A percentile compares a stretch with the other conserved stretches of the same genome.
Conservation (phyloP, 2,888 invertebrate genomes). For the Torymus texanus region DNA sequence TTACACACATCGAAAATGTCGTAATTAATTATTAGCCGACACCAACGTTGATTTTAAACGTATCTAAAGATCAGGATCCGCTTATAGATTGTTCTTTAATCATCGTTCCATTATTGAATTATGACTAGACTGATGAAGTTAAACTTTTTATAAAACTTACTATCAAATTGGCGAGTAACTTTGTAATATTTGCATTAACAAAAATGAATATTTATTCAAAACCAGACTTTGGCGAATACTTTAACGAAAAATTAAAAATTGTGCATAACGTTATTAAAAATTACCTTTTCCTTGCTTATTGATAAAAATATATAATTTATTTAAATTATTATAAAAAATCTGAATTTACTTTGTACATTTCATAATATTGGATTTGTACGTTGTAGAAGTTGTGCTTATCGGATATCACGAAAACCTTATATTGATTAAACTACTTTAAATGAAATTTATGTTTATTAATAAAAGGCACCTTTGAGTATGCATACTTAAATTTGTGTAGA, state of each 20-base stretch:
- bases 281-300: neutral
- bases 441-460: slow-evolving; percentile 38
- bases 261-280: neutral
- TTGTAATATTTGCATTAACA: neutral
- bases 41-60: slow-evolving; percentile 7
- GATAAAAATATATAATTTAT: slow-evolving; percentile 17
- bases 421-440: slow-evolving; percentile 27
- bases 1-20: slow-evolving; percentile 33
- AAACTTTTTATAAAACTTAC: slow-evolving; percentile 24
- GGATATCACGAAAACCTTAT: slow-evolving; percentile 14
- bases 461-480: slow-evolving; percentile 38
- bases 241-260: slow-evolving; percentile 14
- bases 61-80: neutral
- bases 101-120: neutral
- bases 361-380: slow-evolving; percentile 40
- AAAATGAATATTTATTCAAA: neutral
- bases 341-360: slow-evolving; percentile 29
- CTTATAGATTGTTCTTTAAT: too few species aligned
- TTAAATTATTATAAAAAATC: slow-evolving; percentile 36
- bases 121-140: neutral
- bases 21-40: slow-evolving; percentile 44
- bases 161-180: slow-evolving; percentile 30
- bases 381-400: slow-evolving; percentile 27
- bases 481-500: slow-evolving; percentile 14
- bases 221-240: neutral